phyloP scores from a whole-genome alignment of 2,113 vertebrate genomes.

The Galbula dea region DNA sequence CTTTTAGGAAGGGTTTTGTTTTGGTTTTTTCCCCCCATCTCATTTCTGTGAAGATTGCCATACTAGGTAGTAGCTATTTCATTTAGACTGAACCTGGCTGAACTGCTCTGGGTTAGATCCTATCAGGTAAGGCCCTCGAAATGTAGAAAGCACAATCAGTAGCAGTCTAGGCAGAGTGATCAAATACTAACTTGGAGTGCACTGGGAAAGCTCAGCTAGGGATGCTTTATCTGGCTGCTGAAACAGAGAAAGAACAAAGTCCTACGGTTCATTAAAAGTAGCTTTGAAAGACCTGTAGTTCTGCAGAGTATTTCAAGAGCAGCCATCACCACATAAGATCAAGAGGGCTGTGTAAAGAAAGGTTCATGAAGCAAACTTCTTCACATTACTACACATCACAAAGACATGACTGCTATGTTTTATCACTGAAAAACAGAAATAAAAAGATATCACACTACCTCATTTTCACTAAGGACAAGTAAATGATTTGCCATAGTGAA shows the following conservation, averaged over 20 bases:
- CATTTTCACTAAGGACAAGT: not conserved
- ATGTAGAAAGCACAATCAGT: not conserved
- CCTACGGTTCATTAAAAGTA: not conserved
- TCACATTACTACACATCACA: not conserved
- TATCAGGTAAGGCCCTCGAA: not conserved
- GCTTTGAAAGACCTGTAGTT: not conserved
- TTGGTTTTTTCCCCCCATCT: not conserved
- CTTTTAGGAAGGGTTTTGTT: not conserved
- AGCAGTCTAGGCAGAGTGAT: not conserved
- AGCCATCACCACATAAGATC: not conserved
- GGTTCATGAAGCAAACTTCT: not conserved
- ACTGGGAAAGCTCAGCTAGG: not conserved
- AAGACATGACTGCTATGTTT: not conserved
- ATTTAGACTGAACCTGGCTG: not conserved
- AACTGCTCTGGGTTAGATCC: not conserved
- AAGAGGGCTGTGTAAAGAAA: not conserved
- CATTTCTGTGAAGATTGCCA: not conserved
- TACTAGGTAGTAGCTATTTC: not conserved
- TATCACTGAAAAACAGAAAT: not conserved
- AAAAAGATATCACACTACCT: not conserved
- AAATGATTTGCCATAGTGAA: not conserved
- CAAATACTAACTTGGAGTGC: not conserved
- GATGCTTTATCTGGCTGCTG: not conserved
- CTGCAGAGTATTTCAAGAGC: not conserved
- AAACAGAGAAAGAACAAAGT: not conserved